phyloP scores from a whole-genome alignment of 2,888 invertebrate species.

The Pachycephus smyrnensis region DNA sequence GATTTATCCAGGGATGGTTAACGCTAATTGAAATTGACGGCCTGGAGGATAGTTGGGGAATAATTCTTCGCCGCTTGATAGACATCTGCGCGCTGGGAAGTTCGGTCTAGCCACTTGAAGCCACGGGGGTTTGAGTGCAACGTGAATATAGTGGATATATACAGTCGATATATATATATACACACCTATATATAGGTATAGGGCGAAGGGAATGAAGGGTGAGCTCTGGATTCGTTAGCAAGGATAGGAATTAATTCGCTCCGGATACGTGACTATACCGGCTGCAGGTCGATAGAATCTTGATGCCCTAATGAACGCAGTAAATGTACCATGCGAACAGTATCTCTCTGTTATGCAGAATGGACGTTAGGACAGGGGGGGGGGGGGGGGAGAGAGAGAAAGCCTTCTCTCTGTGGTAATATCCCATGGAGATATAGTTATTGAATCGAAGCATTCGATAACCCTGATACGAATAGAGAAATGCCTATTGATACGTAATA shows the following conservation, averaged over 20 bases:
- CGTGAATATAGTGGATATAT: background rate
- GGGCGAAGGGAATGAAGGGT: background rate
- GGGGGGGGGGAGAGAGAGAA: constrained; percentile 2
- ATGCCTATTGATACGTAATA: background rate
- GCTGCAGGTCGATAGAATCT: constrained; percentile 44
- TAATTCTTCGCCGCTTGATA: constrained; percentile 47
- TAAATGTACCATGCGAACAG: constrained; percentile 35
- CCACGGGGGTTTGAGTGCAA: constrained; percentile 19
- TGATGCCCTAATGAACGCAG: constrained; percentile 44
- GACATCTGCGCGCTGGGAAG: constrained; percentile 37
- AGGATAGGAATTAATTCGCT: constrained; percentile 50
- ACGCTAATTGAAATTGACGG: constrained; percentile 42
- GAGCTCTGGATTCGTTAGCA: constrained; percentile 41
- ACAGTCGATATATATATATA: background rate
- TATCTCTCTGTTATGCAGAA: constrained; percentile 11
- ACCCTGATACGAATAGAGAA: background rate
- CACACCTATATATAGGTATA: background rate
- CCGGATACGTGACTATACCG: constrained; percentile 44
- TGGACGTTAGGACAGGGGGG: background rate
- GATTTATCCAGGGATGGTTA: constrained; percentile 9
- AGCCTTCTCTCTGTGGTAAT: constrained; percentile 21
- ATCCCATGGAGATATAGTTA: background rate
- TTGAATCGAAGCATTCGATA: background rate
- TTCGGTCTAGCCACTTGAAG: constrained; percentile 43
- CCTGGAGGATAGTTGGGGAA: constrained; percentile 37